These are phyloP conservation scores for Hartigia nigra DNA, from an alignment of 2,888 invertebrate genomes.

Conservation along the genomic window DNA sequence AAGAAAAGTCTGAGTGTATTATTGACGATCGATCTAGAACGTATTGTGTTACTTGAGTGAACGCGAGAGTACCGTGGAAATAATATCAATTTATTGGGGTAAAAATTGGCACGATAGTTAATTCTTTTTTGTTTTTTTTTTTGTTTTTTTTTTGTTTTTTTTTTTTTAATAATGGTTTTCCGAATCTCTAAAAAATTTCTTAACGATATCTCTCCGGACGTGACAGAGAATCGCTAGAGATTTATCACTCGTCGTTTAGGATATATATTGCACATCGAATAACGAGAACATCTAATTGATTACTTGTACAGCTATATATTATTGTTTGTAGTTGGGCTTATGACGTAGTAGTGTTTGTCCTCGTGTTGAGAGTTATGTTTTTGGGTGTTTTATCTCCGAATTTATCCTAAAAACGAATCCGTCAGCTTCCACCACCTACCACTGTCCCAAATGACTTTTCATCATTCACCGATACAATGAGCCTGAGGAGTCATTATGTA, in stretches of 20 bases:
- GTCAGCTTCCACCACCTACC: conserved; percentile 19
- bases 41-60: not conserved
- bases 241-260: not conserved
- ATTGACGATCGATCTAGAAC: not conserved
- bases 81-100: not conserved
- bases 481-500: conserved; percentile 5
- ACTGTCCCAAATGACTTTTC: not conserved
- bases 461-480: not conserved
- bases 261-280: not conserved
- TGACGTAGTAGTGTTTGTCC: conserved; percentile 33
- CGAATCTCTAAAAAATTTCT: not conserved
- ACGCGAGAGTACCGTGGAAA: not conserved
- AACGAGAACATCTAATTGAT: not conserved
- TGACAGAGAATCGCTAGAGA: not conserved
- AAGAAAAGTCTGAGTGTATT: not conserved
- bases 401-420: not conserved
- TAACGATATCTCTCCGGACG: not conserved
- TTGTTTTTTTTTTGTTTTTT: too few species aligned
- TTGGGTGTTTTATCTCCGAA: conserved; percentile 18
- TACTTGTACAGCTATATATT: not conserved
- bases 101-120: not conserved
- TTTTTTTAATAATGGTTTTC: not conserved
- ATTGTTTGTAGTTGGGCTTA: conserved; percentile 34
- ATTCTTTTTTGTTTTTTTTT: too few species aligned
- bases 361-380: conserved; percentile 21